Base-by-base conservation (phyloP, 1,140 invertebrate genomes). In the Rhyzopertha dominica region DNA sequence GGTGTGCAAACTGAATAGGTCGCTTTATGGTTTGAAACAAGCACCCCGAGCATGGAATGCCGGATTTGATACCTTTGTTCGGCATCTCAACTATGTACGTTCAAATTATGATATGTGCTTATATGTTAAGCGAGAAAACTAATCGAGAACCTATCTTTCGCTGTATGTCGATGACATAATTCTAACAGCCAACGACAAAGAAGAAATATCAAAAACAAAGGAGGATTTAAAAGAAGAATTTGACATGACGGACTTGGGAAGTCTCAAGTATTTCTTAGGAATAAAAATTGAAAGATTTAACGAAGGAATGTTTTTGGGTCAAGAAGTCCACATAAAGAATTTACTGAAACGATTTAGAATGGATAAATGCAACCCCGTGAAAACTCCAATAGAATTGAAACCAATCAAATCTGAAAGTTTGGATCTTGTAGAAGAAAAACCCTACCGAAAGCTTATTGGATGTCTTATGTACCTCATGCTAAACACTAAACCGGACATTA, bases 401-500 rank as follows among this genome's bases (percentile, higher is more conserved):
- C 7, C n/a, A n/a, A 26, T 8, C 7, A 8, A 8, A 8, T 8
- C 7, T 26, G n/a, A 26, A n/a, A 26, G n/a, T 8, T 7, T 26
- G 24, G 24, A 26, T 8, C 7, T 8, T 26, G 24, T 8, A 26
- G n/a, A 26, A 26, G n/a, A 26, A 8, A 8, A n/a, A 2, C 36
- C 37, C 19, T 71, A 59, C 45, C 48, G 56, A 36, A 52, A 69
- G 37, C 50, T 60, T 3, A 53, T 70, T 3, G 63, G 66, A 0
- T 56, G 54, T 28, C 47, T 73, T 16, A 42, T 70, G 30, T 71
- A 69, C 56, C 23, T 65, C 1, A 32, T 62, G 8, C 39, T 49
- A 18, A 45, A 53, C 4, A 62, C 67, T 7, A 41, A 67, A 28
- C 67, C 65, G 5, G 67, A 73, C 43, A 61, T 72, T 18, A 49